Base-by-base conservation (phyloP, 2,888 invertebrate genomes). In the Calameuta idolon region DNA sequence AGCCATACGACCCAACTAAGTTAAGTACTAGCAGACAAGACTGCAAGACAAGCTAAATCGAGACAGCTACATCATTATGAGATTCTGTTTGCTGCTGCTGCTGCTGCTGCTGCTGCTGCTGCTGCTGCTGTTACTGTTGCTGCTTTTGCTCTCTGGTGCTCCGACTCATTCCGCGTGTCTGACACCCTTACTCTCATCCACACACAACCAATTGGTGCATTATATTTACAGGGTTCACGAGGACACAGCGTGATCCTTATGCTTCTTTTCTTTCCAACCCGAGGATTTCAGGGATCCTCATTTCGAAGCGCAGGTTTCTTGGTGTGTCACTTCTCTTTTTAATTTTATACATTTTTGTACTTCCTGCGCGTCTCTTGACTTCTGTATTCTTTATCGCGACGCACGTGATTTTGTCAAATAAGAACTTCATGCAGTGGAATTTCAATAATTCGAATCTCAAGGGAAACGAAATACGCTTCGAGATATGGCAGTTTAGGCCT, bases 61-160 rank as follows among this genome's bases (percentile, higher is more conserved):
- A 87, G 86, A 85, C 85, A 84, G 85, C 86, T 84, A 84, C 85
- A 86, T 86, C 87, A 86, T 87, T 87, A 85, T 83, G 83, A 76
- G 77, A 84, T 80, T 79, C 79, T 81, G 68, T 74, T 31, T 80
- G 69, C 23, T 55, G 34, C 33, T 74, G 30, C 12, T 35, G n/a
- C 31, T 76, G 40, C 34, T 55, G 34, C 33, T 74, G 30, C 12
- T 35, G n/a, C 31, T 76, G 40, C 34, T 73, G 69, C 23, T 55
- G 34, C 33, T 74, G 30, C 12, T 35, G n/a, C 31, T 76, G 40
- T 35, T 40, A 40, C 69, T 77, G 37, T 76, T 69, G 40, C 55
- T 68, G 34, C 69, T 73, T 75, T 77, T 74, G 71, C 75, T 77
- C 74, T 30, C 40, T 31, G 37, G 55, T 9, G 33, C 33, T 69